Evolutionary conservation across 2,113 vertebrate genomes (phyloP).

Genomic region (Mormyrus iriodes): DNA sequence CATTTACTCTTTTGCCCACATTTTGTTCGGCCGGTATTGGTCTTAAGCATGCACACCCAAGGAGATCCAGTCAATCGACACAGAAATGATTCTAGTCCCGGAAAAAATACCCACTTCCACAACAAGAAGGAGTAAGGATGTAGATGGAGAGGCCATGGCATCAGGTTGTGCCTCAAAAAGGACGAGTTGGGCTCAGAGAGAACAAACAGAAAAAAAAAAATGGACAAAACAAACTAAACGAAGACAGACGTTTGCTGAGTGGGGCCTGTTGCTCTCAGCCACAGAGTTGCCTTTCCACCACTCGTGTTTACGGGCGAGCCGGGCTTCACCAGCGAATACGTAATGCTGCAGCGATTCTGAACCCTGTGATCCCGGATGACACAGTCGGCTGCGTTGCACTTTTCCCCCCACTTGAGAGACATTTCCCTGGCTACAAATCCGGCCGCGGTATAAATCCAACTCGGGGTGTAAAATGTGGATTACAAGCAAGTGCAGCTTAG

Average conservation of each 20-base stretch:
- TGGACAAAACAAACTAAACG: conserved; percentile 24
- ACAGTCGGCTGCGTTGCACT: conserved; percentile 45
- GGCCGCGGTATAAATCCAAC: conserved; percentile 44
- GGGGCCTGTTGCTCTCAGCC: background rate
- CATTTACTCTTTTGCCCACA: conserved; percentile 41
- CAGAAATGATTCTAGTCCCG: conserved; percentile 18
- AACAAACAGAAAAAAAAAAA: conserved; percentile 12
- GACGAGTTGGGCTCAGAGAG: conserved; percentile 10
- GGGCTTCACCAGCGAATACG: conserved; percentile 55
- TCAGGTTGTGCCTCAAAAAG: conserved; percentile 26
- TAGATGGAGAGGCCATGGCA: background rate
- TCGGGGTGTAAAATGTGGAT: conserved; percentile 54
- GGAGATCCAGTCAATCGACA: conserved; percentile 27
- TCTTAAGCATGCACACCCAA: background rate
- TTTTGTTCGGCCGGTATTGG: background rate
- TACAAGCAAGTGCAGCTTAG: conserved; percentile 44
- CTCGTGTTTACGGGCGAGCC: conserved; percentile 42
- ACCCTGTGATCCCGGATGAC: conserved; percentile 55
- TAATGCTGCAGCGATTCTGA: conserved; percentile 56
- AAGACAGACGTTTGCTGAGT: conserved; percentile 15
- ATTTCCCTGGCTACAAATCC: conserved; percentile 46
- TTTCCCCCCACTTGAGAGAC: conserved; percentile 32
- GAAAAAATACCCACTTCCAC: conserved; percentile 34
- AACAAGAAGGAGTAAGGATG: conserved; percentile 33
- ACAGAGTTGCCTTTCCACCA: conserved; percentile 38